Evolutionary conservation across 2,888 invertebrate genomes (phyloP).

Genomic region (Drosophila acutilabella): DNA sequence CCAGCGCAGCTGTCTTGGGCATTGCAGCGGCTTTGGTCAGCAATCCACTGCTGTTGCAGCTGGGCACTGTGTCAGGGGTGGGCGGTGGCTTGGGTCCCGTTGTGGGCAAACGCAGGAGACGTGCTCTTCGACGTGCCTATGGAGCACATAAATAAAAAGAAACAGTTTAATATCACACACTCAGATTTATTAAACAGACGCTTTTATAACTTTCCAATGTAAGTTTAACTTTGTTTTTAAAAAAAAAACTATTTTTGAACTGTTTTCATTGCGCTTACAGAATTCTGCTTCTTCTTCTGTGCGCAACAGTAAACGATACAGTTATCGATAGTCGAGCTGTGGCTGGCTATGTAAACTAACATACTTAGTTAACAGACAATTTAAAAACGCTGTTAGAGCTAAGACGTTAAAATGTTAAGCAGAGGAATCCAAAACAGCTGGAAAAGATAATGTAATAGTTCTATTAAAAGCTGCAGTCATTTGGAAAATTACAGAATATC

Average conservation of each 20-base stretch:
- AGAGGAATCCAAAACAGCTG: neutral
- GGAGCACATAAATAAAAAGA: slow-evolving; percentile 27
- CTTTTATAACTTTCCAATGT: too few species aligned
- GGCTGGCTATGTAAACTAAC: slow-evolving; percentile 28
- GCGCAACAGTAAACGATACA: slow-evolving; percentile 18
- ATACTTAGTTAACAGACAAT: slow-evolving; percentile 12
- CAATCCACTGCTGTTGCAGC: slow-evolving; percentile 91
- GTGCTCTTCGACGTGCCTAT: slow-evolving; percentile 51
- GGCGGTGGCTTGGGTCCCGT: slow-evolving; percentile 85
- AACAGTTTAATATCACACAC: neutral
- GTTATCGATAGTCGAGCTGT: slow-evolving; percentile 25
- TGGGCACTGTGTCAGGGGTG: slow-evolving; percentile 90
- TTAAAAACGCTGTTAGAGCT: slow-evolving; percentile 15
- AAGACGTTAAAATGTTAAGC: neutral
- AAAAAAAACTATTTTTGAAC: slow-evolving; percentile 1
- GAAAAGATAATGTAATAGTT: neutral
- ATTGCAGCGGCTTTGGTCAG: slow-evolving; percentile 92
- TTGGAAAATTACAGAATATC: neutral
- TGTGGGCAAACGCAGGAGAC: slow-evolving; percentile 78
- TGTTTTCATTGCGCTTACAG: slow-evolving; percentile 11
- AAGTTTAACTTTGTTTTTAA: too few species aligned
- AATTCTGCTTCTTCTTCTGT: slow-evolving; percentile 12
- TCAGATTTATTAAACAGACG: neutral
- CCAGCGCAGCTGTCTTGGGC: slow-evolving; percentile 92
- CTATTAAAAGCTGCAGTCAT: neutral